Percentiles rank a stretch among this genome's conserved stretches.
These are phyloP conservation scores for Austrofundulus limnaeus DNA, from an alignment of 2,113 vertebrate genomes.

Conservation along the genomic window DNA sequence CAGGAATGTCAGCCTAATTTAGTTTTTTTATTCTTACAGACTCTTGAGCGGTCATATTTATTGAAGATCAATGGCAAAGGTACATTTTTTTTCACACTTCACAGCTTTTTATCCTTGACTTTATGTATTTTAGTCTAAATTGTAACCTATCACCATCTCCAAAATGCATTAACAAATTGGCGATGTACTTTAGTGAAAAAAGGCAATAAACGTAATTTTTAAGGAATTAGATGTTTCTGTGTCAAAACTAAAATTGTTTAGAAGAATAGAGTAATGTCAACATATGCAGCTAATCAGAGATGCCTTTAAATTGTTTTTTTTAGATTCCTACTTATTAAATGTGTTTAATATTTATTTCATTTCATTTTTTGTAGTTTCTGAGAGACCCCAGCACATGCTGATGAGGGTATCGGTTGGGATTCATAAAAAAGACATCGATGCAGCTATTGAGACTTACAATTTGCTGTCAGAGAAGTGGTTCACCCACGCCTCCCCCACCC, in stretches of 20 bases:
- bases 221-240: no score
- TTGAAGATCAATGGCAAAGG: constrained; percentile 96
- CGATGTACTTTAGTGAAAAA: no score
- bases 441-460: constrained; percentile 94
- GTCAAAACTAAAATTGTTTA: no score
- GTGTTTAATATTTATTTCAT: background rate
- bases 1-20: background rate
- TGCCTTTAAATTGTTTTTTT: no score
- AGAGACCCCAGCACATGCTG: constrained; percentile 96
- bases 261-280: background rate
- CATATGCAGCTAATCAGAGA: no score
- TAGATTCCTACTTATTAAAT: background rate
- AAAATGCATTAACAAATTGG: no score
- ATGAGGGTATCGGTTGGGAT: constrained; percentile 96
- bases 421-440: constrained; percentile 87
- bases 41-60: constrained; percentile 93
- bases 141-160: no score
- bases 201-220: no score
- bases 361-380: constrained; percentile 84
- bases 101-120: no score
- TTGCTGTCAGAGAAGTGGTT: constrained; percentile 96
- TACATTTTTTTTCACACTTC: constrained; percentile 70
- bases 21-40: constrained; percentile 74
- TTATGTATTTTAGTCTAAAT: no score
- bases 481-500: constrained; percentile 94